Conservation (phyloP, 1,140 invertebrate species). For the Bilobella aurantiaca region DNA sequence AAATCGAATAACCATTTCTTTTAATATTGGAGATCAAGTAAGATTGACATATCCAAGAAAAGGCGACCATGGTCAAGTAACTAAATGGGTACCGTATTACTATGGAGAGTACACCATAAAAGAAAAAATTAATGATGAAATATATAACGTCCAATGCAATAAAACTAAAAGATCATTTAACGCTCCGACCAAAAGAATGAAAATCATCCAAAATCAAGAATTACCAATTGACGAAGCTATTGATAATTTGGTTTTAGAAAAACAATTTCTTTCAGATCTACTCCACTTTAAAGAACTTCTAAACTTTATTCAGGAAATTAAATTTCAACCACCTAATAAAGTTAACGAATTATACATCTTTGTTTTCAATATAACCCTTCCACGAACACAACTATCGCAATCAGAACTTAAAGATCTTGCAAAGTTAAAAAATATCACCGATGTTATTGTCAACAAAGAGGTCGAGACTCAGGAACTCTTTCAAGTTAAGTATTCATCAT, state of each 20-base stretch:
- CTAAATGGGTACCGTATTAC: background rate
- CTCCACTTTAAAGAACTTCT: too few species aligned
- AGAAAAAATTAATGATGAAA: background rate
- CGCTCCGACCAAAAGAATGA: background rate
- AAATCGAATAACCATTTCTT: background rate
- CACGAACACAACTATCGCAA: too few species aligned
- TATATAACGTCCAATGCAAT: background rate
- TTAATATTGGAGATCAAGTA: background rate
- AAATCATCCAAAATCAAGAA: background rate
- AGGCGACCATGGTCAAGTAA: background rate
- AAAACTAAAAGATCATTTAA: background rate
- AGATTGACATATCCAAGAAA: background rate
- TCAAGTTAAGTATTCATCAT: background rate
- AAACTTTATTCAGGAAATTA: too few species aligned
- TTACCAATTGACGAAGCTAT: too few species aligned
- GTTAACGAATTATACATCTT: too few species aligned
- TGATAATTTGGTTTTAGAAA: too few species aligned
- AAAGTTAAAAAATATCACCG: too few species aligned
- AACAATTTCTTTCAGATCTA: too few species aligned
- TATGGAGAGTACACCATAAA: background rate
- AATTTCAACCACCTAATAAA: too few species aligned
- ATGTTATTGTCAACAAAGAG: background rate
- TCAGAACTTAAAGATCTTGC: too few species aligned
- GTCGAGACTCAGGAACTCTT: background rate
- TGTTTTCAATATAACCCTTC: too few species aligned